A percentile compares a stretch with the other conserved stretches of the same genome.
phyloP scores from a whole-genome alignment of 2,888 invertebrate species.

The Mesorhabditis spiculigera region DNA sequence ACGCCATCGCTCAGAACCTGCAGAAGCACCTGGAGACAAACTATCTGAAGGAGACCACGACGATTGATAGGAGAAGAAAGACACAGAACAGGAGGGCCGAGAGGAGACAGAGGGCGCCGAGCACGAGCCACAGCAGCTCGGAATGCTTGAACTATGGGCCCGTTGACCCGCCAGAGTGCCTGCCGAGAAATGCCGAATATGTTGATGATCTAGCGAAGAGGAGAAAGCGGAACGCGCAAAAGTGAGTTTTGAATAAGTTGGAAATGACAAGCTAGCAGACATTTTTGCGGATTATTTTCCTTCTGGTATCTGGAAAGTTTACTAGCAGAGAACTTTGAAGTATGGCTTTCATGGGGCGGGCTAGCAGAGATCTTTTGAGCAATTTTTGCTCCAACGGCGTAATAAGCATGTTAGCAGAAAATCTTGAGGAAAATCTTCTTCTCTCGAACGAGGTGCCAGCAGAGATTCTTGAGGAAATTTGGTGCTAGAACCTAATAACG shows the following conservation, averaged over 20 bases:
- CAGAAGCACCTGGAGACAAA: neutral
- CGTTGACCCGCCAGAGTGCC: conserved; percentile 38
- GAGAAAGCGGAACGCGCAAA: neutral
- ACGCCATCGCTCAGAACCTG: neutral
- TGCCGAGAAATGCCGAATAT: conserved; percentile 22
- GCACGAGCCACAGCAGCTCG: conserved; percentile 13
- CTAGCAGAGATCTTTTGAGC: too few relatives aligned
- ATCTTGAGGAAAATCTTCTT: too few relatives aligned
- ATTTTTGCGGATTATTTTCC: neutral
- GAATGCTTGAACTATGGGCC: conserved; percentile 46
- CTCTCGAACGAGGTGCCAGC: too few relatives aligned
- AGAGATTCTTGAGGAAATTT: too few relatives aligned
- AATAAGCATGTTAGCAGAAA: too few relatives aligned
- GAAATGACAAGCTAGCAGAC: neutral
- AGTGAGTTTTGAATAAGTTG: neutral
- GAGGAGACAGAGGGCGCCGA: neutral
- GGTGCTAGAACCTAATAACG: neutral
- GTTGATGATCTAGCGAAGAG: conserved; percentile 9
- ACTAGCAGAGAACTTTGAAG: too few relatives aligned
- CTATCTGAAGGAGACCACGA: neutral
- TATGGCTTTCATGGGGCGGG: too few relatives aligned
- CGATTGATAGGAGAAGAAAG: neutral
- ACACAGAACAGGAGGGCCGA: neutral
- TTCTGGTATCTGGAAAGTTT: too few relatives aligned
- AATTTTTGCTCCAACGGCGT: too few relatives aligned